Evolutionary conservation across 2,888 invertebrate species (phyloP), one percentile per base, ranked within the genome.

Genomic region (Drosophila antonietae): DNA sequence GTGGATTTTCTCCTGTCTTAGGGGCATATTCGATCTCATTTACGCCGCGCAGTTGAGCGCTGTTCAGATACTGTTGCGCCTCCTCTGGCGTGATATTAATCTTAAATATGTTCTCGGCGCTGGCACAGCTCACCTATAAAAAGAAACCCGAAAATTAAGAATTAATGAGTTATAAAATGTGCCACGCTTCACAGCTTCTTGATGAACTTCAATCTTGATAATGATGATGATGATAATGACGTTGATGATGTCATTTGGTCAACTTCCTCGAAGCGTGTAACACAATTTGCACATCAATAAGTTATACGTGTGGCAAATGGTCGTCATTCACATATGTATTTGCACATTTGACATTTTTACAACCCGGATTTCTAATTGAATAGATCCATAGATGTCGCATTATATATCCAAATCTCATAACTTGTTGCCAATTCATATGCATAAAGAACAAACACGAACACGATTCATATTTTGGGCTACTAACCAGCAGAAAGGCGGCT

Each of bases 71-170:
- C 68, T 92, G 90, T 81, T 93, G 92, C 2, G 93, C 94, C 85
- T 94, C 94, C 74, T 93, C 93, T 20, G 94, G 94, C 59, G 94
- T 93, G 46, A 94, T 92, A 82, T 94, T 93, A 23, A 93, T 87
- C 73, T 93, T 91, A 47, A 94, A 93, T n/a, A 94, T 92, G 75
- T 94, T 94, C 88, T 93, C 94, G 58, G 92, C 90, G 23, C 77
- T 83, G 77, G 73, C 71, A 33, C 67, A 20, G 46, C 80, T 64
- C 43, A 89, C 78, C 87, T 92, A 62, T 63, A 66, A 14, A 61
- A 43, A 23, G 33, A 43, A 20, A 51, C 9, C 20, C 18, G 46
- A 28, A 31, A 1, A n/a, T 14, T 41, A 9, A 44, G 14, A 28
- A 46, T 41, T 55, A 33, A 47, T 77, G 59, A 51, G 47, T 63